These are phyloP conservation scores for Chloroceryle amazona DNA, from an alignment of 2,797 vertebrate genomes.

Conservation along the genomic window DNA sequence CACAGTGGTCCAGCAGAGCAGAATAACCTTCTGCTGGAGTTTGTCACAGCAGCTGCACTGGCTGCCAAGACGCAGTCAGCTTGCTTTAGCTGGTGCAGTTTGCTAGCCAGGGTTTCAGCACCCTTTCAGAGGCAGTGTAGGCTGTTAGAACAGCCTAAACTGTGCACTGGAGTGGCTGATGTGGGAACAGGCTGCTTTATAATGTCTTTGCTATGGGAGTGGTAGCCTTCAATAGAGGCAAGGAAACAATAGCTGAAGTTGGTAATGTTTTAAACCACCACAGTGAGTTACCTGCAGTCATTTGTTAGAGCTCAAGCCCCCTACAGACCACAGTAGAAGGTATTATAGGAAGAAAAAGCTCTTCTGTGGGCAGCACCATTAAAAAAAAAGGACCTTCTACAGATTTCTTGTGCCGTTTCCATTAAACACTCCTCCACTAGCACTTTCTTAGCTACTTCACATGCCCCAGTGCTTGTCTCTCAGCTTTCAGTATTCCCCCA, in stretches of 20 bases:
- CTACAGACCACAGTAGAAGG: neutral
- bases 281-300: neutral
- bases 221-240: neutral
- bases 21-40: neutral
- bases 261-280: neutral
- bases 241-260: neutral
- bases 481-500: neutral
- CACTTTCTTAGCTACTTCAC: neutral
- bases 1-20: fast-evolving
- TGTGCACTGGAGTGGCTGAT: neutral
- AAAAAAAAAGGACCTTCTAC: neutral
- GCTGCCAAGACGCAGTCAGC: neutral
- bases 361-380: neutral
- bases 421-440: neutral
- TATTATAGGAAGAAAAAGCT: neutral
- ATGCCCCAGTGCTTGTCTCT: neutral
- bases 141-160: neutral
- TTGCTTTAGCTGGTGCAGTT: neutral
- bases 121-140: neutral
- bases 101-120: neutral
- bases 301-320: neutral
- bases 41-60: fast-evolving
- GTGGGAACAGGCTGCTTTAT: neutral
- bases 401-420: neutral
- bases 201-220: neutral